A percentile compares a stretch with the other conserved stretches of the same genome.
These are phyloP conservation scores for Invenusta paracnida DNA, from an alignment of 2,888 invertebrate species.

Conservation along the genomic window DNA sequence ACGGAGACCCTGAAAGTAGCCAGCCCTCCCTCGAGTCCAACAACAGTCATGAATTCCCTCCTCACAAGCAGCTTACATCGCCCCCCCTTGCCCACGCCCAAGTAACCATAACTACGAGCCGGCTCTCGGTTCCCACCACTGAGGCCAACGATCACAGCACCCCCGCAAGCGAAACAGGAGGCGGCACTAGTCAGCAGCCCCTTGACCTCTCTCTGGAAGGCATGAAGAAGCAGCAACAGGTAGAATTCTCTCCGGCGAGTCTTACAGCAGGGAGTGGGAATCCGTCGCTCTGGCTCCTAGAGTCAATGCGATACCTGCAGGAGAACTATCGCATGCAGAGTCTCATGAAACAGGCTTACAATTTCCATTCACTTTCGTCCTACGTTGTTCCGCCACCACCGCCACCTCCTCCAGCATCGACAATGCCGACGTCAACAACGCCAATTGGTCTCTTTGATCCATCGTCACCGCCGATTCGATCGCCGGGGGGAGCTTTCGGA, in stretches of 20 bases:
- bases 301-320: background rate
- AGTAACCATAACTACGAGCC: background rate
- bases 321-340: constrained; percentile 12
- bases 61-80: background rate
- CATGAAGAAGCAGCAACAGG: background rate
- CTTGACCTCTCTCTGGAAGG: background rate
- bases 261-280: background rate
- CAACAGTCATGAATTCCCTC: background rate
- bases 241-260: background rate
- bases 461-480: background rate
- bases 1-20: background rate
- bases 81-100: background rate
- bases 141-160: background rate
- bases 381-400: background rate
- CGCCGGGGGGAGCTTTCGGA: background rate
- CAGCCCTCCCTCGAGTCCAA: background rate
- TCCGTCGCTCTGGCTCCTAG: background rate
- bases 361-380: background rate
- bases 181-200: background rate
- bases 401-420: background rate
- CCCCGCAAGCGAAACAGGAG: background rate
- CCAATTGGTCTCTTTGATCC: background rate
- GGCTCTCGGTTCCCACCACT: background rate
- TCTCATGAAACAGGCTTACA: background rate
- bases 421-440: background rate